Evolutionary conservation across 2,113 vertebrate species (phyloP).

Genomic region (Petroica traversi): DNA sequence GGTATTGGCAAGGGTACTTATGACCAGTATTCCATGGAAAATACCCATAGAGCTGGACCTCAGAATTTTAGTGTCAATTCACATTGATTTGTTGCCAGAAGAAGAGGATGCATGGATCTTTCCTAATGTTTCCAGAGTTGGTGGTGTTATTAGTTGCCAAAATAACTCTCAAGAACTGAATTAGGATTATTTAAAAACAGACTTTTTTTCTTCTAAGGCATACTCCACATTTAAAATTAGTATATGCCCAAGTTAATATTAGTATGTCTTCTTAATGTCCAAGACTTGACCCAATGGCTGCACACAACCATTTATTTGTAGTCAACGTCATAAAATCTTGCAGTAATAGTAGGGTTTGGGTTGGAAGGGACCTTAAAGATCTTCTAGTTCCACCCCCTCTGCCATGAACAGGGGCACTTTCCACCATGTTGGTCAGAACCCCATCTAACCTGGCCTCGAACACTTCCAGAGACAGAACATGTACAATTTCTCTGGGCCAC

Average conservation of each 20-base stretch:
- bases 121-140: background rate
- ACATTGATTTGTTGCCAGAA: background rate
- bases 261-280: background rate
- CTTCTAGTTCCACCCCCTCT: accelerated
- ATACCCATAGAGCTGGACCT: background rate
- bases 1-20: background rate
- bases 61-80: background rate
- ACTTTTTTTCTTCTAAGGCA: background rate
- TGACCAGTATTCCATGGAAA: background rate
- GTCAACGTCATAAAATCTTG: background rate
- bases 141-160: background rate
- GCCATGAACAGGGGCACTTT: background rate
- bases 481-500: background rate
- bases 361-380: background rate
- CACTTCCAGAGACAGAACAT: background rate
- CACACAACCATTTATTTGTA: background rate
- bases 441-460: background rate
- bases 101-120: background rate
- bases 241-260: background rate
- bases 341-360: background rate
- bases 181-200: background rate
- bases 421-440: background rate
- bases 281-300: background rate
- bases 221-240: background rate
- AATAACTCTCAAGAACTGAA: background rate